Percentiles rank a stretch among this genome's conserved stretches.
These are phyloP conservation scores for Lanius collurio DNA, from an alignment of 2,113 vertebrate genomes.

Conservation along the genomic window DNA sequence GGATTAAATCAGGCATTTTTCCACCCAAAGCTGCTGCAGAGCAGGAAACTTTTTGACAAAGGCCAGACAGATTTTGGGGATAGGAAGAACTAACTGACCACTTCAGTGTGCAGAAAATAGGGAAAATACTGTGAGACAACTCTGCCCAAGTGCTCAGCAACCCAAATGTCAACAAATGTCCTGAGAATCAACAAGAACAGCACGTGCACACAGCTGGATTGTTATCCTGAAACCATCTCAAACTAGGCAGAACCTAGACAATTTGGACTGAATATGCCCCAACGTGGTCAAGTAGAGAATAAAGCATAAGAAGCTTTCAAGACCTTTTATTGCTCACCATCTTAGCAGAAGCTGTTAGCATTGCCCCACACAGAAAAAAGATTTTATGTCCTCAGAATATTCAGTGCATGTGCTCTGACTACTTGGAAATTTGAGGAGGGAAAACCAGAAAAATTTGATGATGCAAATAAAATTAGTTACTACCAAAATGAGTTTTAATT, in stretches of 20 bases:
- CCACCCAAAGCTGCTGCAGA: not conserved
- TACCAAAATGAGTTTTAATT: not conserved
- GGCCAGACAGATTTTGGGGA: not conserved
- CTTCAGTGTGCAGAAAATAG: not conserved
- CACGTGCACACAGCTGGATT: rapidly evolving
- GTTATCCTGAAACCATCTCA: not conserved
- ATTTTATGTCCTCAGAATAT: not conserved
- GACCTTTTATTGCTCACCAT: not conserved
- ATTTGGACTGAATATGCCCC: not conserved
- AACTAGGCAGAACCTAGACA: not conserved
- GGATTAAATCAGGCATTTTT: not conserved
- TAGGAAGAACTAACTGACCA: not conserved
- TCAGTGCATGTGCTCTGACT: not conserved
- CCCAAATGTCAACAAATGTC: not conserved
- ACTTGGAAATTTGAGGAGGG: not conserved
- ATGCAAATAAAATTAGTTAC: not conserved
- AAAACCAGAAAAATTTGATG: not conserved
- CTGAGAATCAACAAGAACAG: not conserved
- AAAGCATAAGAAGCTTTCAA: not conserved
- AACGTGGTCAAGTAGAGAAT: not conserved
- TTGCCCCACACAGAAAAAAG: not conserved
- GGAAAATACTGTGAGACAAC: not conserved
- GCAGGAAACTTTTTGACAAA: not conserved
- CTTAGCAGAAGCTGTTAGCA: not conserved
- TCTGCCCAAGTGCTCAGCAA: not conserved